phyloP scores from a whole-genome alignment of 2,888 invertebrate species.

The Diplolepis rosae region DNA sequence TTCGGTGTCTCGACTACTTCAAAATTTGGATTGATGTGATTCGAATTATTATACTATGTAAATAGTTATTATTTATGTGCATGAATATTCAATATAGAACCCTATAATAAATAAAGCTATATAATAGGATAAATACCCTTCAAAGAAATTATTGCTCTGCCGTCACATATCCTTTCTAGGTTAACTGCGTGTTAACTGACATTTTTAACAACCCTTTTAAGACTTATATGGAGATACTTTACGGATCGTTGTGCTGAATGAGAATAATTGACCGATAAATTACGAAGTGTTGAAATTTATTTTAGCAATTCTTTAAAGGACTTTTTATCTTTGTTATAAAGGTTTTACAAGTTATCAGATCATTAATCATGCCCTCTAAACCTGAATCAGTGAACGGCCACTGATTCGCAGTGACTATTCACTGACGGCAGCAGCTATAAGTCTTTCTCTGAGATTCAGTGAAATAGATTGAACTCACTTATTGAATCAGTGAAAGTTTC shows the following conservation, averaged over 20 bases:
- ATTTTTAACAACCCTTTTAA: background rate
- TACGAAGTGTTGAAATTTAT: background rate
- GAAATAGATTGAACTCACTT: too few relatives aligned
- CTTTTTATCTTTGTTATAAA: background rate
- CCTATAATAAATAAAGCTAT: background rate
- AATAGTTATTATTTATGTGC: background rate
- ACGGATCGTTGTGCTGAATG: background rate
- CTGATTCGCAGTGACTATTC: too few relatives aligned
- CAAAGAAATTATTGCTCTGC: background rate
- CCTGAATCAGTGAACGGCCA: too few relatives aligned
- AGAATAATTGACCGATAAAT: slow-evolving; percentile 21
- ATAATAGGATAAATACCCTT: background rate
- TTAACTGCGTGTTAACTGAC: background rate
- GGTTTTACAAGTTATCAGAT: background rate
- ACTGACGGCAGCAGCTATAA: too few relatives aligned
- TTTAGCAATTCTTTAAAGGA: background rate
- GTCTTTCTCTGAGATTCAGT: too few relatives aligned
- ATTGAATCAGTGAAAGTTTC: too few relatives aligned
- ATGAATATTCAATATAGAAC: background rate
- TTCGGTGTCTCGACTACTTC: background rate
- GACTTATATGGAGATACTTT: background rate
- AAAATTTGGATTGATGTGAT: background rate
- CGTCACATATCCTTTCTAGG: background rate
- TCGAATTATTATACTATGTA: background rate
- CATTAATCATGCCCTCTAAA: background rate